Percentiles rank a stretch among this genome's conserved stretches.
Conservation (phyloP, 2,113 vertebrate species). For the Vanacampus margaritifer region DNA sequence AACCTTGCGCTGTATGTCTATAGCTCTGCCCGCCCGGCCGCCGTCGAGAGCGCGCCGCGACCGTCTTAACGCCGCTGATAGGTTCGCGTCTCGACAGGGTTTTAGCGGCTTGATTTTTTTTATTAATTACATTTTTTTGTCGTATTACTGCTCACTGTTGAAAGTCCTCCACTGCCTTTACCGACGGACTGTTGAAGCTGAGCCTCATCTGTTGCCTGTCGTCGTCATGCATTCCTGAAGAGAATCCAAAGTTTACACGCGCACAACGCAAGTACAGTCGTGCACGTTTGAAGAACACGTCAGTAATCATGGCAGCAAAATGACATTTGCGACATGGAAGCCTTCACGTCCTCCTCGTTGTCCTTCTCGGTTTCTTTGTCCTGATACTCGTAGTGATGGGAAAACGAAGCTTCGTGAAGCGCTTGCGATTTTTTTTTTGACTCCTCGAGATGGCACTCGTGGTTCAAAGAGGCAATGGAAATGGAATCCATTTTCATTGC, state of each 20-base stretch:
- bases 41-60: slow-evolving; percentile 28
- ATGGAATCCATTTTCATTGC: no score
- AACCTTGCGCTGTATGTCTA: slow-evolving; percentile 60
- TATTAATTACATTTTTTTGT: not conserved
- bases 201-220: slow-evolving; percentile 3
- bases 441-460: no score
- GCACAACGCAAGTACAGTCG: not conserved
- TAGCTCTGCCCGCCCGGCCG: not conserved
- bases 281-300: not conserved
- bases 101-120: slow-evolving; percentile 6
- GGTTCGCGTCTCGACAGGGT: slow-evolving; percentile 49
- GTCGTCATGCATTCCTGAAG: slow-evolving; percentile 6
- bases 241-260: slow-evolving; percentile 40
- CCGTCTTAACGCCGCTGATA: slow-evolving; percentile 43
- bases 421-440: no score
- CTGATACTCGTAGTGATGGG: no score
- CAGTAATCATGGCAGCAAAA: not conserved
- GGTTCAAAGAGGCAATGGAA: no score
- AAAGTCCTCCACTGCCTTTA: slow-evolving; percentile 42
- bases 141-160: slow-evolving; percentile 17
- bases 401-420: no score
- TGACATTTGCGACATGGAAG: not conserved
- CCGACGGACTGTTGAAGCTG: slow-evolving; percentile 10
- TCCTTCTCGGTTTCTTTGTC: no score
- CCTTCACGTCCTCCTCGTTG: no score